Evolutionary conservation across 2,113 vertebrate genomes (phyloP).

Genomic region (Noctilio leporinus): DNA sequence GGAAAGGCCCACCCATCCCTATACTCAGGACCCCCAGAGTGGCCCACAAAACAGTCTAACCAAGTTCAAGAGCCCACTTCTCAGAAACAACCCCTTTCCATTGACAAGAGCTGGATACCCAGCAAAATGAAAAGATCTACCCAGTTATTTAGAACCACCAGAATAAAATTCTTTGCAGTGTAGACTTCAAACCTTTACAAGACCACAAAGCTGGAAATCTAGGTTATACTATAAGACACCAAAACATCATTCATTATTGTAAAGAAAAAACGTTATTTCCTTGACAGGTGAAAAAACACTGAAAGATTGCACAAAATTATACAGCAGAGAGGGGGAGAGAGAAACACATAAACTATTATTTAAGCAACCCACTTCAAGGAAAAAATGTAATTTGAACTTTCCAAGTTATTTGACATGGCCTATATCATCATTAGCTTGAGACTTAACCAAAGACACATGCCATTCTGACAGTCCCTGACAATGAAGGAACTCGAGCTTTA

Average conservation of each 20-base stretch:
- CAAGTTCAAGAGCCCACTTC: not conserved
- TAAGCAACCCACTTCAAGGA: not conserved
- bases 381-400: slow-evolving; percentile 18
- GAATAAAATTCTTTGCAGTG: not conserved
- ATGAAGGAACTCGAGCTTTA: not conserved
- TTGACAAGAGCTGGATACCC: not conserved
- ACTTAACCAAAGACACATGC: slow-evolving; percentile 16
- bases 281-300: not conserved
- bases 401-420: not conserved
- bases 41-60: not conserved
- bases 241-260: not conserved
- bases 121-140: not conserved
- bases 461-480: not conserved
- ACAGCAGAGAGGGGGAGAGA: not conserved
- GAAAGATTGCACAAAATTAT: not conserved
- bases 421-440: not conserved
- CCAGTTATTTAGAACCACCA: not conserved
- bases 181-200: not conserved
- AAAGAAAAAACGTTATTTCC: not conserved
- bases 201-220: not conserved
- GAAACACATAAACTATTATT: not conserved
- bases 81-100: not conserved
- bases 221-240: not conserved
- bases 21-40: not conserved
- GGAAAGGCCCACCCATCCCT: not conserved